These are phyloP conservation scores for Stenodema calcarata DNA, from an alignment of 2,888 invertebrate genomes.

Conservation along the genomic window DNA sequence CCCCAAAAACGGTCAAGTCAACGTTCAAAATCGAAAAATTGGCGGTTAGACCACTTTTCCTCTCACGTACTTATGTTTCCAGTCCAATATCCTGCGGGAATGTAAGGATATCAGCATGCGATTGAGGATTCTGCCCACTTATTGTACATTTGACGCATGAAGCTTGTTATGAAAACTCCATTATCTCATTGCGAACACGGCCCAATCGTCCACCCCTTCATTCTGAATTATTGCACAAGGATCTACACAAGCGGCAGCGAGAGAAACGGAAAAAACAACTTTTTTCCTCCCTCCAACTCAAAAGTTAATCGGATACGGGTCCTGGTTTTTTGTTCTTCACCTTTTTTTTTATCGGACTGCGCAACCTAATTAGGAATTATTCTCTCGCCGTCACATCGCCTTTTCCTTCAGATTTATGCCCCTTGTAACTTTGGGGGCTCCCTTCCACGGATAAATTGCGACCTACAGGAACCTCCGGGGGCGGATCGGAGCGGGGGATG, in stretches of 20 bases:
- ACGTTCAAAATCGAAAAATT: no score
- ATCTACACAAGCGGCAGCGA: background rate
- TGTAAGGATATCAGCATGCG: no score
- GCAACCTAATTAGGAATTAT: constrained; percentile 42
- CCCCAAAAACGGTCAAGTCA: no score
- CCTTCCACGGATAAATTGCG: constrained; percentile 10
- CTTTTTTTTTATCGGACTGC: background rate
- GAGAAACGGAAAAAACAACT: background rate
- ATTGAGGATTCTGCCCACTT: no score
- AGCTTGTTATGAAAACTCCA: no score
- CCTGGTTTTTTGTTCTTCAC: constrained; percentile 9
- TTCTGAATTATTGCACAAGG: background rate
- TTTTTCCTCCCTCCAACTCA: background rate
- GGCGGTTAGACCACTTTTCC: no score
- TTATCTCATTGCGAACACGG: no score
- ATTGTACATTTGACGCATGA: no score
- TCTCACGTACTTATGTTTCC: no score
- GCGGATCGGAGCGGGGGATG: background rate
- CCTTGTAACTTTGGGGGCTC: background rate
- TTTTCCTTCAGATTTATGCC: constrained; percentile 23
- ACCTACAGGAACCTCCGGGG: background rate
- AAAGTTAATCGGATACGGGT: constrained; percentile 28
- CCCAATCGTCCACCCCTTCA: background rate
- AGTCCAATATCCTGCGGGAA: no score
- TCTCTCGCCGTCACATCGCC: background rate